phyloP scores from a whole-genome alignment of 2,797 vertebrate genomes.

The Danio jaintianensis region DNA sequence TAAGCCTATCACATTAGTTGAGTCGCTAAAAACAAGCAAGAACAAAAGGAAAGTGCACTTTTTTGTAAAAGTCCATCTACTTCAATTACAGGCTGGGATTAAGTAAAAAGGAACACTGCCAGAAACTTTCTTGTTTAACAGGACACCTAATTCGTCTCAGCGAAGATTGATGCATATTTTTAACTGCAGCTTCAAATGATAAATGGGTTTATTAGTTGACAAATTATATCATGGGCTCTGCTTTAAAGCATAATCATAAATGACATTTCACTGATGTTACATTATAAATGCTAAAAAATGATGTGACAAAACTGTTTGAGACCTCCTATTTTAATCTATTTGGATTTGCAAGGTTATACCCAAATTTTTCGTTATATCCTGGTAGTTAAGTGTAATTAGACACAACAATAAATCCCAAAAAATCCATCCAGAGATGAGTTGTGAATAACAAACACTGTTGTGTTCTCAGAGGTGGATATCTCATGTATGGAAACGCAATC shows the following conservation, averaged over 20 bases:
- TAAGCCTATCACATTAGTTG: conserved; percentile 21
- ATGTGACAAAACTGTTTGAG: neutral
- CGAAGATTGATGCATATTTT: conserved; percentile 26
- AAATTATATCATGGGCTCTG: conserved; percentile 4
- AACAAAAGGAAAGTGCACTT: neutral
- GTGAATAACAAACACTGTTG: too few relatives aligned
- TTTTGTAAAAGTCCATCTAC: neutral
- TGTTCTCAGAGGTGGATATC: too few relatives aligned
- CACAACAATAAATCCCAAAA: neutral
- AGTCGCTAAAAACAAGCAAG: neutral
- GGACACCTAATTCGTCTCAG: conserved; percentile 17
- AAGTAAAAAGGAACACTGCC: neutral
- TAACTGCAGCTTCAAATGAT: conserved; percentile 8
- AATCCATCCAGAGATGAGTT: too few relatives aligned
- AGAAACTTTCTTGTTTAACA: neutral
- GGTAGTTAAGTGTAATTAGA: neutral
- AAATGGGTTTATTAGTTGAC: conserved; percentile 26
- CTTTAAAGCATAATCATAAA: conserved; percentile 16
- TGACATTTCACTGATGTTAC: conserved; percentile 7
- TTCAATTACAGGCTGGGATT: neutral
- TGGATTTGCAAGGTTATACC: neutral
- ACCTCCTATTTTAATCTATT: neutral
- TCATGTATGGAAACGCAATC: too few relatives aligned
- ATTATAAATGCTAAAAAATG: neutral
- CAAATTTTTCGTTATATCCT: neutral